Conservation (phyloP, 2,888 invertebrate species). For the Oscheius sp. region DNA sequence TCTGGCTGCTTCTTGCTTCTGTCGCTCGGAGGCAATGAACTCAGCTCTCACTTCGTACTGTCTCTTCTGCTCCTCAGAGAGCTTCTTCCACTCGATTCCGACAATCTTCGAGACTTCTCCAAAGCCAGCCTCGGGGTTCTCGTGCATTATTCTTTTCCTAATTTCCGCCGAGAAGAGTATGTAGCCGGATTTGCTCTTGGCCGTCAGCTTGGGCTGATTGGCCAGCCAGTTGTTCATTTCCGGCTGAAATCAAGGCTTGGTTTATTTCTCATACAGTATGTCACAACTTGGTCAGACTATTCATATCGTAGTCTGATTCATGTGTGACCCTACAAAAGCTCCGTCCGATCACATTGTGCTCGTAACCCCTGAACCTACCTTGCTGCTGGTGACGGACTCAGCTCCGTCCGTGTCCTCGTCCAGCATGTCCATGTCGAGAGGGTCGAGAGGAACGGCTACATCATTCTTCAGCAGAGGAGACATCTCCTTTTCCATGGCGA, state of each 20-base stretch:
- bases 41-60: constrained; percentile 93
- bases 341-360: too few species aligned
- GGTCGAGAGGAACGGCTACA: constrained; percentile 59
- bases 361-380: not conserved
- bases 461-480: constrained; percentile 75
- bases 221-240: constrained; percentile 59
- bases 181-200: constrained; percentile 84
- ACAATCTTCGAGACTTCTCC: constrained; percentile 85
- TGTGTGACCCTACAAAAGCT: not conserved
- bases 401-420: constrained; percentile 57
- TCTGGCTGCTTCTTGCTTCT: constrained; percentile 64
- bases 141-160: constrained; percentile 89
- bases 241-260: constrained; percentile 14
- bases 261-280: not conserved
- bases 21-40: constrained; percentile 80
- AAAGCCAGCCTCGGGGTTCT: constrained; percentile 92
- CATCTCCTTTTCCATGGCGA: constrained; percentile 77
- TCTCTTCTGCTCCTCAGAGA: constrained; percentile 88
- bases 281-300: too few species aligned
- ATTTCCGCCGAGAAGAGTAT: constrained; percentile 97
- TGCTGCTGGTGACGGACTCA: constrained; percentile 64
- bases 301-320: too few species aligned
- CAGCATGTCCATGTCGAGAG: constrained; percentile 64
- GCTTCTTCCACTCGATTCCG: constrained; percentile 88
- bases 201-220: constrained; percentile 67